These are phyloP conservation scores for Drosophila nannoptera DNA, from an alignment of 1,140 invertebrate genomes.

Conservation along the genomic window DNA sequence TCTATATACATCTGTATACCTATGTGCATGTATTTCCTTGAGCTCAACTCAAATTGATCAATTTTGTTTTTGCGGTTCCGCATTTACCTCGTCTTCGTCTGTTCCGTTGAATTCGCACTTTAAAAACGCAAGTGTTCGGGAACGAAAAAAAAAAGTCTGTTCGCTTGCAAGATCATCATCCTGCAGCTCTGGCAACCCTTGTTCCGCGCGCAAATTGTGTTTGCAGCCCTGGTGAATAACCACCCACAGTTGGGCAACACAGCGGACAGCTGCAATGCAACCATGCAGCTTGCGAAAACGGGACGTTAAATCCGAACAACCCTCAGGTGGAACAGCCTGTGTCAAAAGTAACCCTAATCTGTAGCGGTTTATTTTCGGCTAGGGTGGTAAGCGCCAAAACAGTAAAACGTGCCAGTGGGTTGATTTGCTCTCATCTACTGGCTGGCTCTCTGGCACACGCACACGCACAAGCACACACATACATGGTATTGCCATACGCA, in stretches of 20 bases:
- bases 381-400: conserved; percentile 31
- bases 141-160: conserved; percentile 1
- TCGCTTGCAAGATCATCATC: conserved; percentile 1
- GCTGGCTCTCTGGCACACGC: conserved; percentile 5
- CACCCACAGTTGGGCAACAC: conserved; percentile 36
- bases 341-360: conserved; percentile 26
- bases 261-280: conserved; percentile 63
- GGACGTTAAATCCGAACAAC: conserved; percentile 35
- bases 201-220: not conserved
- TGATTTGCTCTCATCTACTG: not conserved
- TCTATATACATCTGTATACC: not conserved
- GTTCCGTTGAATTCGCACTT: too few species aligned
- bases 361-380: conserved; percentile 26
- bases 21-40: conserved; percentile 23
- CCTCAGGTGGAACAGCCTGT: conserved; percentile 28
- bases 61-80: conserved; percentile 17
- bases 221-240: conserved; percentile 45
- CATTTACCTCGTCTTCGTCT: conserved; percentile 15
- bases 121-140: too few species aligned
- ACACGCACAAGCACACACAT: not conserved
- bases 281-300: conserved; percentile 46
- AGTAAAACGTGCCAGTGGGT: conserved; percentile 20
- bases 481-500: not conserved
- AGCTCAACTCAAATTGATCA: conserved; percentile 21
- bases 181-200: conserved; percentile 6